Evolutionary conservation across 2,797 vertebrate species (phyloP).

Genomic region (Pseudocheirus occidentalis): DNA sequence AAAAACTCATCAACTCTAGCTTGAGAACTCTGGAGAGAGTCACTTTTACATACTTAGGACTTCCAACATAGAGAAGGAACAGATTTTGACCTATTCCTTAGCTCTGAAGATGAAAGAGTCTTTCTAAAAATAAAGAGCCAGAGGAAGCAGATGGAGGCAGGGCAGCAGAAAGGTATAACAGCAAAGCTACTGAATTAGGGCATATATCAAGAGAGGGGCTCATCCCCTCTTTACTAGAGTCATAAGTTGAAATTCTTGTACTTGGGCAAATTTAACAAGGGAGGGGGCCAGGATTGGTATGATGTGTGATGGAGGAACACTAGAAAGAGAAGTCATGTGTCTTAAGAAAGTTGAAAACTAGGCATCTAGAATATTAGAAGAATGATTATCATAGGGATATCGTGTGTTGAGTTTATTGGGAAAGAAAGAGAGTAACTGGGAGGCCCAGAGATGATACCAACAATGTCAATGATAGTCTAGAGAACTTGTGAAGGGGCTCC

Average conservation of each 20-base stretch:
- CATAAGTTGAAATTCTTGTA: background rate
- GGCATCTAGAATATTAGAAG: background rate
- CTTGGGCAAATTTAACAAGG: background rate
- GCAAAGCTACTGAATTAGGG: background rate
- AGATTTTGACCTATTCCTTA: background rate
- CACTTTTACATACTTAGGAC: background rate
- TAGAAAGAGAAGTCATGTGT: background rate
- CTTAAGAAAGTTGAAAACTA: background rate
- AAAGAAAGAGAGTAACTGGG: background rate
- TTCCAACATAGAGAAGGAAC: background rate
- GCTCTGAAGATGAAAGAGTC: background rate
- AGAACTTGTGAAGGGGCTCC: background rate
- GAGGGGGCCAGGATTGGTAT: background rate
- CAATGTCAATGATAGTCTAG: background rate
- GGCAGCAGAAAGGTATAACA: background rate
- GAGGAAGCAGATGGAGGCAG: background rate
- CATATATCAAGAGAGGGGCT: background rate
- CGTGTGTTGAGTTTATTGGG: background rate
- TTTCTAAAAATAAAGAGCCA: background rate
- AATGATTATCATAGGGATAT: background rate
- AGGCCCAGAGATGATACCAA: background rate
- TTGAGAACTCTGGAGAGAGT: background rate
- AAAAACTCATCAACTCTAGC: background rate
- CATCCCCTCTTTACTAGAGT: background rate
- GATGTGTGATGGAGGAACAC: background rate